Conservation (phyloP, 2,113 vertebrate species). For the Nyctereutes procyonoides region DNA sequence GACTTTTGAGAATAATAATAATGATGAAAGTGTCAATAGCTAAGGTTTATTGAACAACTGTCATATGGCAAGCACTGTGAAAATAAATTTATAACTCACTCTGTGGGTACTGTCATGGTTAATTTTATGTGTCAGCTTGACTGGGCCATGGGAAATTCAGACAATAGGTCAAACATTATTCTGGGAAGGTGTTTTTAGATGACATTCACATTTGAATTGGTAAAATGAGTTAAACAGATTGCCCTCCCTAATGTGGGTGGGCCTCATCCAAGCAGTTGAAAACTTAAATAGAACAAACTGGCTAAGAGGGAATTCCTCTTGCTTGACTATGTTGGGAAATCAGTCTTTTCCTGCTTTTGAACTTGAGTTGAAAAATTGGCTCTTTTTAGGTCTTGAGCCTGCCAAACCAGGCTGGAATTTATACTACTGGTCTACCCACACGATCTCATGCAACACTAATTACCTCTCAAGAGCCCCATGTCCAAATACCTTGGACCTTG, state of each 20-base stretch:
- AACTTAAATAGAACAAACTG: not conserved
- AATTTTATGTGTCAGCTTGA: not conserved
- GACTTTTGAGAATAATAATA: not conserved
- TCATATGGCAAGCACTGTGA: not conserved
- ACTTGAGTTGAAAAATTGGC: not conserved
- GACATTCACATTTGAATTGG: not conserved
- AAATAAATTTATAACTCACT: not conserved
- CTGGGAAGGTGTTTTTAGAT: not conserved
- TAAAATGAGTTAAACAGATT: not conserved
- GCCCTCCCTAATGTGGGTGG: not conserved
- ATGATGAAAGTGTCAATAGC: not conserved
- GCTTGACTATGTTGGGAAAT: not conserved
- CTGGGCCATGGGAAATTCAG: not conserved
- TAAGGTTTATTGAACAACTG: not conserved
- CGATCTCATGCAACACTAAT: not conserved
- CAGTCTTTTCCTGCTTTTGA: not conserved
- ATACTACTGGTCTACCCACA: not conserved
- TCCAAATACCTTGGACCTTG: not conserved
- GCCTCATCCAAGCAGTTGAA: not conserved
- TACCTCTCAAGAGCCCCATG: not conserved
- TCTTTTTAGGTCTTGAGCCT: not conserved
- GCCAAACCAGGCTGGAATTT: not conserved
- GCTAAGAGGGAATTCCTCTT: not conserved
- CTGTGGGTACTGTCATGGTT: not conserved
- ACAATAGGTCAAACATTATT: not conserved